Evolutionary conservation across 1,140 invertebrate genomes (phyloP).

Genomic region (Eciton burchellii): DNA sequence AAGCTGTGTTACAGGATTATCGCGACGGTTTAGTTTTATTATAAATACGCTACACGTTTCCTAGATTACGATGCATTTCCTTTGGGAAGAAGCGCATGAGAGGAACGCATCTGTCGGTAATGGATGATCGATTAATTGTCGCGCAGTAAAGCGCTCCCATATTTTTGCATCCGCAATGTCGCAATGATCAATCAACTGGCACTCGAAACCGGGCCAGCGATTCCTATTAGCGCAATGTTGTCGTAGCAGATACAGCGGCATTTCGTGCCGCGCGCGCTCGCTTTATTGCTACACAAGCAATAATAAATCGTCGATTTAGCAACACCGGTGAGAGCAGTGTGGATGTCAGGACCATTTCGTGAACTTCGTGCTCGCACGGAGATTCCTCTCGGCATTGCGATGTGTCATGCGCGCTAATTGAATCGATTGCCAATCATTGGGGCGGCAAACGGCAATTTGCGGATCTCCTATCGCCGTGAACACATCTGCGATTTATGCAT

Average conservation of each 20-base stretch:
- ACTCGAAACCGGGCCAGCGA: conserved; percentile 55
- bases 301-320: conserved; percentile 78
- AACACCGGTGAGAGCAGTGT: conserved; percentile 66
- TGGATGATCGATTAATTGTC: background rate
- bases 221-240: conserved; percentile 71
- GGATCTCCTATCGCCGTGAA: no score
- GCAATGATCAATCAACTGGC: conserved; percentile 55
- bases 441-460: conserved; percentile 1
- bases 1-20: no score
- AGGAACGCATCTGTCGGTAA: background rate
- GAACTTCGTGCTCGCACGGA: conserved; percentile 20
- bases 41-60: no score
- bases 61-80: no score
- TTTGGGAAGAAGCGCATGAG: background rate
- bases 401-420: conserved; percentile 35
- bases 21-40: no score
- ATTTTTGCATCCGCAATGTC: conserved; percentile 28
- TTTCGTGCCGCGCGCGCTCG: conserved; percentile 44
- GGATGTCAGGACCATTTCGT: conserved; percentile 49
- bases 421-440: background rate
- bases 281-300: conserved; percentile 72
- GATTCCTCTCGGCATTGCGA: background rate
- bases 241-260: conserved; percentile 61
- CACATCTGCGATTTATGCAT: no score
- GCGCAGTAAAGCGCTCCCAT: background rate